Evolutionary conservation across 2,113 vertebrate genomes (phyloP).

Genomic region (Brachypodius melanocephalos): DNA sequence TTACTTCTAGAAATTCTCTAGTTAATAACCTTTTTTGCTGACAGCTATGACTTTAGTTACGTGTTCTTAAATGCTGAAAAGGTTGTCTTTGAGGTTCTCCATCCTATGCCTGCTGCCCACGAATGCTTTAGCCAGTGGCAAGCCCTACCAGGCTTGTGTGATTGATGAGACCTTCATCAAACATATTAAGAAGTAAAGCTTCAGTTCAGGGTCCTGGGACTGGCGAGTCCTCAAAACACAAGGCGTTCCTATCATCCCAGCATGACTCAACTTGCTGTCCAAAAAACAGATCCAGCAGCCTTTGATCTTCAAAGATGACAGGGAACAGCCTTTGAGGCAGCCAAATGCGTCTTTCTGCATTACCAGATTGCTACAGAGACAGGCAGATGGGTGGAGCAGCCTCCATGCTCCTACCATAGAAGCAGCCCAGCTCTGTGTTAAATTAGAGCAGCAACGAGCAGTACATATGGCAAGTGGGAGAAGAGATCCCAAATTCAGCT

Average conservation of each 20-base stretch:
- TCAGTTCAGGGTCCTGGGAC: constrained; percentile 32
- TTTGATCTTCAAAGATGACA: constrained; percentile 70
- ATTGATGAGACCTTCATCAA: constrained; percentile 18
- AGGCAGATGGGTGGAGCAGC: constrained; percentile 61
- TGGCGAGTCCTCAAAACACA: constrained; percentile 22
- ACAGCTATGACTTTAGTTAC: not conserved
- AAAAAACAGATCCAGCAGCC: constrained; percentile 56
- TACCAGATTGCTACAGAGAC: constrained; percentile 62
- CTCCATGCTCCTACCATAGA: not conserved
- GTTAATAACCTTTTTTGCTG: not conserved
- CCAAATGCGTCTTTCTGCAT: constrained; percentile 53
- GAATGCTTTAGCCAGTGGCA: not conserved
- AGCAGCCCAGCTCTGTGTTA: not conserved
- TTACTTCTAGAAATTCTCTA: not conserved
- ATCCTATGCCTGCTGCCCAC: not conserved
- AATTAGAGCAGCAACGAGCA: constrained; percentile 8
- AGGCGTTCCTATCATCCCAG: constrained; percentile 61
- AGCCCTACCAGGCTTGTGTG: not conserved
- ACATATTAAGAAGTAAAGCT: not conserved
- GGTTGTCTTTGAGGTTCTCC: not conserved
- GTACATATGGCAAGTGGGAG: constrained; percentile 35
- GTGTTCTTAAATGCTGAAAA: not conserved
- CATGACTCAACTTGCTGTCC: constrained; percentile 65
- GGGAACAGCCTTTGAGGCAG: constrained; percentile 56
- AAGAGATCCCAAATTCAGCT: constrained; percentile 25